These are phyloP conservation scores for Danio rerio DNA, from an alignment of 2,113 vertebrate genomes.

Conservation along the genomic window DNA sequence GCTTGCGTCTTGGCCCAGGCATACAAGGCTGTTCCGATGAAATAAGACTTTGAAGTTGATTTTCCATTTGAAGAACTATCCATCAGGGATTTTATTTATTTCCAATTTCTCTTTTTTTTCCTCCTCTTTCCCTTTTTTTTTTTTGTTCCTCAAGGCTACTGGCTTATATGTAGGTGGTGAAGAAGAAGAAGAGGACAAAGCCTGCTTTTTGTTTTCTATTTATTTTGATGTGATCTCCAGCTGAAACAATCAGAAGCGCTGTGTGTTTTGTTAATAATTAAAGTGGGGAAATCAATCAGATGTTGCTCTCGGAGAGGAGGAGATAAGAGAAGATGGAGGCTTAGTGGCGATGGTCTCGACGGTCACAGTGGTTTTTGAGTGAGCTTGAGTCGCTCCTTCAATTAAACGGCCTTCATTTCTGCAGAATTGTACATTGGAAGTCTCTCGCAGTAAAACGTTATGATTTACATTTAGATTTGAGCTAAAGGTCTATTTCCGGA, in stretches of 20 bases:
- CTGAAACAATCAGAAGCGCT: constrained; percentile 59
- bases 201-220: constrained; percentile 58
- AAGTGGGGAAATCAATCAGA: constrained; percentile 20
- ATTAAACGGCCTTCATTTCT: neutral
- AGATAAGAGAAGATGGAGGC: constrained; percentile 12
- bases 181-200: constrained; percentile 22
- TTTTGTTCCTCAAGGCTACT: constrained; percentile 69
- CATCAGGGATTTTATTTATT: constrained; percentile 78
- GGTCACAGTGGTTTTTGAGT: neutral
- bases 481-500: constrained; percentile 1
- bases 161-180: constrained; percentile 60
- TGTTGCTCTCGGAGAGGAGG: constrained; percentile 39
- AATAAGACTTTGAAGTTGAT: constrained; percentile 82
- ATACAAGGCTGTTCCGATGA: constrained; percentile 73
- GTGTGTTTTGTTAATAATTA: constrained; percentile 49
- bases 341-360: neutral
- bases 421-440: neutral
- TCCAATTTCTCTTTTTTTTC: constrained; percentile 59
- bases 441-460: neutral
- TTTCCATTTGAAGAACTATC: constrained; percentile 80
- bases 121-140: constrained; percentile 38
- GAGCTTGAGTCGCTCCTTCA: neutral
- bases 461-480: neutral
- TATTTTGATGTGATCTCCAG: constrained; percentile 63
- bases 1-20: constrained; percentile 65